Evolutionary conservation across 2,888 invertebrate genomes (phyloP).

Genomic region (Quadriops clusia): DNA sequence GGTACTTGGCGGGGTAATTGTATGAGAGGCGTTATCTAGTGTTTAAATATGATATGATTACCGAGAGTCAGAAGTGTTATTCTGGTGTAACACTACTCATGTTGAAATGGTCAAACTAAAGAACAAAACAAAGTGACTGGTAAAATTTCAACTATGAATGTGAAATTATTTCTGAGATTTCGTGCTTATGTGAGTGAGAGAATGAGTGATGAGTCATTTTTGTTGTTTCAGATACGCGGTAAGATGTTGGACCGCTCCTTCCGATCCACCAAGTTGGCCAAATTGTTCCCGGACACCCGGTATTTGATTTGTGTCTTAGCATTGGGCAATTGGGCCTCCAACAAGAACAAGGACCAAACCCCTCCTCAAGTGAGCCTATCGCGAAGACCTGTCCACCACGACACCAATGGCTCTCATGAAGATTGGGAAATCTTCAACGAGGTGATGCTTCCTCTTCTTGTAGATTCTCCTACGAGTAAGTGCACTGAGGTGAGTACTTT

Average conservation of each 20-base stretch:
- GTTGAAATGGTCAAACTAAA: no score
- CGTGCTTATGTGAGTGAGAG: no score
- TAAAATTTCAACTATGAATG: no score
- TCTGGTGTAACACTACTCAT: no score
- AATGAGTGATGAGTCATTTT: neutral
- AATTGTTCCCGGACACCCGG: slow-evolving; percentile 64
- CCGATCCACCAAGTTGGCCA: slow-evolving; percentile 61
- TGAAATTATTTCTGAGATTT: no score
- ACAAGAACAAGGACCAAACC: slow-evolving; percentile 38
- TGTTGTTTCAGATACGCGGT: slow-evolving; percentile 54
- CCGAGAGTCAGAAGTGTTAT: no score
- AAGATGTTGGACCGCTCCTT: slow-evolving; percentile 61
- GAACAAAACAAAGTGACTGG: no score
- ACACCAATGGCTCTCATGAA: slow-evolving; percentile 41
- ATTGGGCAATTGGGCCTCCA: slow-evolving; percentile 60
- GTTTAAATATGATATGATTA: no score
- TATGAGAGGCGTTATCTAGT: no score
- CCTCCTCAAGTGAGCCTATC: slow-evolving; percentile 21
- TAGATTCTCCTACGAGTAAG: slow-evolving; percentile 62
- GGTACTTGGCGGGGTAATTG: no score
- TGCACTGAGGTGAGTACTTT: slow-evolving; percentile 67
- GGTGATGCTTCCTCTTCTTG: slow-evolving; percentile 43
- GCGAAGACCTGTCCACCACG: slow-evolving; percentile 20
- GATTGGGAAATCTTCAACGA: slow-evolving; percentile 43
- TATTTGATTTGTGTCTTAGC: slow-evolving; percentile 83